Base-by-base conservation (phyloP, 2,797 vertebrate genomes). In the Cephalopachus bancanus region DNA sequence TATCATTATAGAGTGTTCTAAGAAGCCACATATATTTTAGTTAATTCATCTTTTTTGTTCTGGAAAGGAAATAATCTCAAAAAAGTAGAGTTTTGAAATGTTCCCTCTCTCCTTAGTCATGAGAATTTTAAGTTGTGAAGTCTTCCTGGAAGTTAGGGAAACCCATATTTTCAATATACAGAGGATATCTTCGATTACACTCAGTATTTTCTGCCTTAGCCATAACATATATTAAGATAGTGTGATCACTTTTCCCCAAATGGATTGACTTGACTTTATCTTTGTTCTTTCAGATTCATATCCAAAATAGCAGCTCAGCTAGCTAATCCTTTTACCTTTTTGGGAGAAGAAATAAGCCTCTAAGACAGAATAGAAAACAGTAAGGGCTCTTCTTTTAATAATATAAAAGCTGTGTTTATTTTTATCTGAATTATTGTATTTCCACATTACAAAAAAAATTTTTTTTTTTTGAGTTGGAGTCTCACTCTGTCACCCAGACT, bases 211-310 rank as follows among this genome's bases (percentile, higher is more conserved):
- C 30, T 76, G 4, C 51, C 30, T 84, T 79, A 33, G 2, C 7
- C 49, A 72, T 85, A 19, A 71, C 10, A 59, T 26, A 53, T 17
- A 28, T 79, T 83, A 60, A 84, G 86, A 74, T 80, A 14, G 5
- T 51, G 59, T 60, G 57, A 2, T 65, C 30, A 53, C 5, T 64
- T 94, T 60, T 60, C 84, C 26, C 30, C 1, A 60, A 28, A 57
- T 59, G 84, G 12, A 86, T 11, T 62, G 69, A 60, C 1, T 4
- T 62, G 60, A 64, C 44, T 30, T 95, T 64, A 62, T 51, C 60
- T 28, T 74, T 90, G 28, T 71, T 86, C 20, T 92, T 76, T 76
- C 60, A 80, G 11, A 57, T 67, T 89, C 60, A 85, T 92, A 86
- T 75, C 74, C 33, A 81, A 80, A 65, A 62, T 20, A 92, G 12